Evolutionary conservation across 2,797 vertebrate genomes (phyloP).

Genomic region (Onychomys torridus): DNA sequence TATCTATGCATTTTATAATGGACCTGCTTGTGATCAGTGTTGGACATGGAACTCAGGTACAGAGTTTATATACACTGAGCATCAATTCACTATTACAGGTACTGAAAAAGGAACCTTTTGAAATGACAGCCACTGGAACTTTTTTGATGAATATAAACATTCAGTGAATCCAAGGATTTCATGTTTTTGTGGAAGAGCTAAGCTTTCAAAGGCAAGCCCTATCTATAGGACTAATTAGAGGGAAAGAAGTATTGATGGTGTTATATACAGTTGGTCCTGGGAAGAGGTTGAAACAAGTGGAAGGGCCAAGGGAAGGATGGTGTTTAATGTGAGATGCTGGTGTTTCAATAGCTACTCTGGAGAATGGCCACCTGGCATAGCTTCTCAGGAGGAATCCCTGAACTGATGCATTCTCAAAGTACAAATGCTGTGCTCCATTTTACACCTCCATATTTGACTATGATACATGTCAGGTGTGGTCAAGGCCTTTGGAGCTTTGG

Average conservation of each 20-base stretch:
- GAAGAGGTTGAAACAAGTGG: neutral
- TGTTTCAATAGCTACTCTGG: neutral
- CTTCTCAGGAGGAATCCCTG: neutral
- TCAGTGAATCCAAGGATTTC: neutral
- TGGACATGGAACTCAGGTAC: neutral
- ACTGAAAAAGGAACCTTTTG: neutral
- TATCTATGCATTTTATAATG: neutral
- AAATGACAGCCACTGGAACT: neutral
- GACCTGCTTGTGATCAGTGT: neutral
- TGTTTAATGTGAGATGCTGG: neutral
- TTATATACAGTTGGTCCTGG: neutral
- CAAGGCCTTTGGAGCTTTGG: neutral
- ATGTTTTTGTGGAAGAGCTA: constrained; percentile 23
- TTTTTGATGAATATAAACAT: neutral
- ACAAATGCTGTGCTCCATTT: neutral
- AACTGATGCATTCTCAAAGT: neutral
- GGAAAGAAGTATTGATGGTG: neutral
- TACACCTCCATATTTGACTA: neutral
- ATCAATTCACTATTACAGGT: constrained; percentile 1
- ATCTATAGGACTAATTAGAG: neutral
- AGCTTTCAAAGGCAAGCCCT: neutral
- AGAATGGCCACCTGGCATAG: neutral
- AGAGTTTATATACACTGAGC: neutral
- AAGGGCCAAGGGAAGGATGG: neutral
- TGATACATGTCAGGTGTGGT: neutral